phyloP scores from a whole-genome alignment of 2,113 vertebrate species.

The Anas platyrhynchos region DNA sequence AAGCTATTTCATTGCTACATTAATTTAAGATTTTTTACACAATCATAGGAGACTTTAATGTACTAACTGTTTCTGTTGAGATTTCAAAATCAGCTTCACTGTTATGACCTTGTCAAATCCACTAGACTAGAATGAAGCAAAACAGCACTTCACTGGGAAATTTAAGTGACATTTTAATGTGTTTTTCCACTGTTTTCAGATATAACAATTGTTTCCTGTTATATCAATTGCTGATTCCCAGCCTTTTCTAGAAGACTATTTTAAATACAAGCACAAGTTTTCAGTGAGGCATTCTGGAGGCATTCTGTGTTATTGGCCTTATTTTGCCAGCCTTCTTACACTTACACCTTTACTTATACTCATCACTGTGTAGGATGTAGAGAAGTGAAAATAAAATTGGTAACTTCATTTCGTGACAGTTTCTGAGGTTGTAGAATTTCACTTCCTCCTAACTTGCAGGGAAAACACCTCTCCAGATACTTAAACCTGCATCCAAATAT shows the following conservation, averaged over 20 bases:
- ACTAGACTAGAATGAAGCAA: not conserved
- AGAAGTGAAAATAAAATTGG: not conserved
- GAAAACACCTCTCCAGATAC: not conserved
- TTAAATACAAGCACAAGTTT: not conserved
- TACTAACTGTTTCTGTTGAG: not conserved
- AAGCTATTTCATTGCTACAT: not conserved
- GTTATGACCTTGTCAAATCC: slow-evolving; percentile 44
- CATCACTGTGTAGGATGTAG: not conserved
- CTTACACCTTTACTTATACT: not conserved
- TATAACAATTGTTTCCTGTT: not conserved
- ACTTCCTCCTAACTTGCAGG: not conserved
- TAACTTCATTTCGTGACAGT: not conserved
- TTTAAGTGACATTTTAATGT: slow-evolving; percentile 40
- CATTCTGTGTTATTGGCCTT: not conserved
- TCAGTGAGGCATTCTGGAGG: not conserved
- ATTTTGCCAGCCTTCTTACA: not conserved
- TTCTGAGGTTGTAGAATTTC: not conserved
- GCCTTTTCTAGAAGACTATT: not conserved
- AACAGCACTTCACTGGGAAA: not conserved
- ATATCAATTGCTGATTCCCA: not conserved
- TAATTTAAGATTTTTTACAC: not conserved
- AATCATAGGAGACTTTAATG: not conserved
- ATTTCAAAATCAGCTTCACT: slow-evolving; percentile 36
- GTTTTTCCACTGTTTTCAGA: slow-evolving; percentile 56
- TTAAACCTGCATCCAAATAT: not conserved